Conservation (phyloP, 2,113 vertebrate genomes). For the Dryoscopus gambensis region DNA sequence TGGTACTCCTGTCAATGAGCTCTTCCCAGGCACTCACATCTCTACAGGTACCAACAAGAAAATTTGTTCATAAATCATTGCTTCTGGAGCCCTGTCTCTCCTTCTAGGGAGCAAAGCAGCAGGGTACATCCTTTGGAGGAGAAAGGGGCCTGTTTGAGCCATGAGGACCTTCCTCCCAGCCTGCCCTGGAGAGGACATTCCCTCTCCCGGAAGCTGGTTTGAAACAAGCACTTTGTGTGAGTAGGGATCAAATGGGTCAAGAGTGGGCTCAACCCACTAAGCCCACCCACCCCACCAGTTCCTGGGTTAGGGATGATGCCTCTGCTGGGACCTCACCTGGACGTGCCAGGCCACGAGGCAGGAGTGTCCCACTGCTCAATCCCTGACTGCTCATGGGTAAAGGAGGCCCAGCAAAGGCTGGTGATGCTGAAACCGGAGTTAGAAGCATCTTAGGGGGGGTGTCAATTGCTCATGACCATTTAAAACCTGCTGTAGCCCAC, state of each 20-base stretch:
- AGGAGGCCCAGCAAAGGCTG: background rate
- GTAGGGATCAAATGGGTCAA: background rate
- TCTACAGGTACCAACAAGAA: background rate
- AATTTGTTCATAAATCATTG: background rate
- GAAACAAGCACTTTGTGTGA: background rate
- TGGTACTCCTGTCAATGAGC: background rate
- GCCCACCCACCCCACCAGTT: too few species aligned
- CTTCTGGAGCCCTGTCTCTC: background rate
- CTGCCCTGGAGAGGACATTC: accelerated
- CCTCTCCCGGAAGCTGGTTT: background rate
- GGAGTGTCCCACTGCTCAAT: background rate
- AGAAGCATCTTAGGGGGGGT: background rate
- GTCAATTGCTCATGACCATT: accelerated
- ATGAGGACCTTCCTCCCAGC: background rate
- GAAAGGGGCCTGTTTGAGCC: background rate
- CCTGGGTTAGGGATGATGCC: accelerated
- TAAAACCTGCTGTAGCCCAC: background rate
- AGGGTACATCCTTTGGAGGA: background rate
- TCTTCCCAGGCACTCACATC: background rate
- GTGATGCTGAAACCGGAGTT: background rate
- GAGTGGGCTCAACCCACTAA: background rate
- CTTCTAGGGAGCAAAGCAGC: background rate
- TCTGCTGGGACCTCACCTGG: background rate
- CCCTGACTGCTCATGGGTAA: background rate
- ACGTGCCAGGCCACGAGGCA: background rate